Evolutionary conservation across 2,888 invertebrate genomes (phyloP).

Genomic region (Tetragonula carbonaria): DNA sequence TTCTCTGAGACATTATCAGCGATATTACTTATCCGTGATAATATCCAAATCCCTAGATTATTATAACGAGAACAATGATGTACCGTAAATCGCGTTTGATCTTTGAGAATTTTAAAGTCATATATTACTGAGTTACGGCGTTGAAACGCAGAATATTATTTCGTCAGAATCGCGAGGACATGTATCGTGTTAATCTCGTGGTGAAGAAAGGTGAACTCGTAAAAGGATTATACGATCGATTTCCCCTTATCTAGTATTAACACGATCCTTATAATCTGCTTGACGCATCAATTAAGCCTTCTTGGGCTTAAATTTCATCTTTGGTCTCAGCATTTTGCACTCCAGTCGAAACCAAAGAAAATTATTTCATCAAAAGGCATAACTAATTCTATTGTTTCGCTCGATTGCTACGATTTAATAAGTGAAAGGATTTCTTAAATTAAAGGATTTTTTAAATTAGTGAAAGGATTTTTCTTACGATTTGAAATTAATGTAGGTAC

Average conservation of each 20-base stretch:
- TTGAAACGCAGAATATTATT: slow-evolving; percentile 23
- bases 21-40: slow-evolving; percentile 7
- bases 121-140: not conserved
- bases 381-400: not conserved
- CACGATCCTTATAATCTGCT: slow-evolving; percentile 15
- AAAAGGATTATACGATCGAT: slow-evolving; percentile 24
- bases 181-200: slow-evolving; percentile 14
- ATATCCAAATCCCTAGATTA: slow-evolving; percentile 8
- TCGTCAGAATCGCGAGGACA: slow-evolving; percentile 11
- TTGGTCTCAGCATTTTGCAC: too few species aligned
- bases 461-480: too few species aligned
- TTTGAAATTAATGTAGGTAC: too few species aligned
- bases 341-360: not conserved
- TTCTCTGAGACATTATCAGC: not conserved
- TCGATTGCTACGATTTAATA: not conserved
- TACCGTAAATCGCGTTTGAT: not conserved
- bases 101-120: not conserved
- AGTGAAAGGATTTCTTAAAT: too few species aligned
- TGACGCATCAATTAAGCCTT: slow-evolving; percentile 2
- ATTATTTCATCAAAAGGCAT: not conserved
- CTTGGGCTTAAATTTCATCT: not conserved
- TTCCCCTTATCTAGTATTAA: slow-evolving; percentile 28
- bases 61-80: slow-evolving; percentile 1
- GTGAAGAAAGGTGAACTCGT: not conserved
- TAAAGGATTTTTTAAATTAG: too few species aligned